Conservation (phyloP, 2,888 invertebrate genomes). For the Autographa pulchrina region DNA sequence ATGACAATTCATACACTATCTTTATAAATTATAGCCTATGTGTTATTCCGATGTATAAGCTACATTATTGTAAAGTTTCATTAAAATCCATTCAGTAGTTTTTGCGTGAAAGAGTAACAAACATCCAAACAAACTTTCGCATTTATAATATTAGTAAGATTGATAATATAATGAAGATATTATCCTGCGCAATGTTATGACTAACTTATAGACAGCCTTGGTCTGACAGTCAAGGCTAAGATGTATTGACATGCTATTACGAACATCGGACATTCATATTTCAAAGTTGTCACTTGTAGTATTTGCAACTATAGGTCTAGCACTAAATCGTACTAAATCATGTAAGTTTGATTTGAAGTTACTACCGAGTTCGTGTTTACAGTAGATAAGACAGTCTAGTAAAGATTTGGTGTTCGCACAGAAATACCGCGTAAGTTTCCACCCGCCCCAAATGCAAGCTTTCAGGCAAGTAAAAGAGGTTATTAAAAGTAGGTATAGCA, state of each 20-base stretch:
- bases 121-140: too few relatives aligned
- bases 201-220: background rate
- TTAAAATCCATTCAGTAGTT: too few relatives aligned
- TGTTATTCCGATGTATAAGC: too few relatives aligned
- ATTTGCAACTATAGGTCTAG: too few relatives aligned
- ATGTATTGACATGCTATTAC: background rate
- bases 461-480: slow-evolving; percentile 43
- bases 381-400: background rate
- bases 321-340: too few relatives aligned
- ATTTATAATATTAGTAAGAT: too few relatives aligned
- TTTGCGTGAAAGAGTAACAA: too few relatives aligned
- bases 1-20: too few relatives aligned
- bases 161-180: slow-evolving; percentile 1
- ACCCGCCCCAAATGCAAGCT: slow-evolving; percentile 28
- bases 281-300: background rate
- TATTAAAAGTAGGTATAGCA: slow-evolving; percentile 54
- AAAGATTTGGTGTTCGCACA: slow-evolving; percentile 8
- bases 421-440: slow-evolving; percentile 12
- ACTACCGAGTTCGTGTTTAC: background rate
- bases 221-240: slow-evolving; percentile 1
- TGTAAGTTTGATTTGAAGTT: too few relatives aligned
- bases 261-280: too few relatives aligned
- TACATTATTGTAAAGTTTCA: too few relatives aligned
- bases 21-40: too few relatives aligned
- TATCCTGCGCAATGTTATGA: slow-evolving; percentile 2